Base-by-base conservation (phyloP, 1,140 invertebrate genomes). In the Ceratoteleas bidentatus region DNA sequence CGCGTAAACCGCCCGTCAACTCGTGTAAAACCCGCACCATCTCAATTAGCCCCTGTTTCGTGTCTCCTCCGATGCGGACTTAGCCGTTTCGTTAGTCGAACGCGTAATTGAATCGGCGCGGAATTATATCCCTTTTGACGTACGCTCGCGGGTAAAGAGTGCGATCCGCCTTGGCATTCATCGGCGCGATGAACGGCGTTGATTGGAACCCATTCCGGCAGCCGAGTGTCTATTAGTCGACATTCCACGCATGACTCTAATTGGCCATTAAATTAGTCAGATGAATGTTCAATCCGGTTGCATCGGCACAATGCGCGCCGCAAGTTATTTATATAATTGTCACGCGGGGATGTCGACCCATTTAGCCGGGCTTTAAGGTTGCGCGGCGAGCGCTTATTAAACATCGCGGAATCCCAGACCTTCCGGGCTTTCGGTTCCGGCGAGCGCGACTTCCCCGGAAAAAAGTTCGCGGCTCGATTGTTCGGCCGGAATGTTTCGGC, bases 221-320 rank as follows among this genome's bases (percentile, higher is more conserved):
- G 43, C 56, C 11, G 45, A 60, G 66, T 70, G 50, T 52, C 54
- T 68, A 68, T 58, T 70, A 60, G 52, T 70, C 60, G 58, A 70
- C 56, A 60, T 60, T 70, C 34, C 45, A 50, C 56, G 47, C 56
- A 7, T 8, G 43, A 58, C 15, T 52, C 47, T 70, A 70, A 70
- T 70, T 70, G 56, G 36, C 56, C 24, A 68, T 68, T 68, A 45
- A 68, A 70, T 70, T 70, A 60, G 47, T 53, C 50, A 70, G 14
- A 40, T 45, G 16, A 13, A 47, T 24, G 16, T 57, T 57, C 49
- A 32, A 66, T 66, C 0, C 24, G 10, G 15, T 43, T 58, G 24
- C 7, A 58, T 40, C n/a, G 7, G 3, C 8, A 43, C 52, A 53
- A n/a, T 33, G 52, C 11, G 6, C 40, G 2, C 9, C 40, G 8